These are phyloP conservation scores for Oeneis ivallda DNA, from an alignment of 2,888 invertebrate genomes.

Conservation along the genomic window DNA sequence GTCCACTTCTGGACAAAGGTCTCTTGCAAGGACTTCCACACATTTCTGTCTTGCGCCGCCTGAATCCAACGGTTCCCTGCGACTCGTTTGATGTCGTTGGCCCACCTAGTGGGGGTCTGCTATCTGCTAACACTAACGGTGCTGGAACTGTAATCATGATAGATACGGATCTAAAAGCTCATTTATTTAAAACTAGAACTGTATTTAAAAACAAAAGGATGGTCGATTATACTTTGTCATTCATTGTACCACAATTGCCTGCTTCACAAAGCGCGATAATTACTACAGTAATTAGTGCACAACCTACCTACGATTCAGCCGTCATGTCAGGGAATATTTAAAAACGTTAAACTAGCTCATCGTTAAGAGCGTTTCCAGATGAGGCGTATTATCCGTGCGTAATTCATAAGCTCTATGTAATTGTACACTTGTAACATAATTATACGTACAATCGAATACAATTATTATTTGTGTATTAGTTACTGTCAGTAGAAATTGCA, in stretches of 20 bases:
- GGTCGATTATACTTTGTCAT: not conserved
- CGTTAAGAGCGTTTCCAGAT: not conserved
- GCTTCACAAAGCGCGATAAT: constrained; percentile 29
- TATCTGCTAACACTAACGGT: no score
- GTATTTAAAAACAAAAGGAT: not conserved
- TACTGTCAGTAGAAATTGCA: no score
- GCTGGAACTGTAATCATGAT: not conserved
- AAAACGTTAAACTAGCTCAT: constrained; percentile 20
- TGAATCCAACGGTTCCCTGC: no score
- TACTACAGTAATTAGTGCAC: constrained; percentile 27
- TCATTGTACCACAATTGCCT: constrained; percentile 13
- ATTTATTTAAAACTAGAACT: not conserved
- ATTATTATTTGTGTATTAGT: no score
- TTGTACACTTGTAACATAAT: not conserved
- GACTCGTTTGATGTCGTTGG: no score
- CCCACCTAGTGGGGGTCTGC: no score
- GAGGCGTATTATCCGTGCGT: not conserved
- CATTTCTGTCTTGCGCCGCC: no score
- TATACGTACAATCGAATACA: no score
- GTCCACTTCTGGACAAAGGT: no score
- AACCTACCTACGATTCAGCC: constrained; percentile 3
- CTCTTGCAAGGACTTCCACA: no score
- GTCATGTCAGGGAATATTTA: constrained; percentile 28
- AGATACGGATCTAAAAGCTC: not conserved
- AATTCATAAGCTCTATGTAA: not conserved